Percentiles rank a stretch among this genome's conserved stretches.
Conservation (phyloP, 2,888 invertebrate genomes). For the Corbicula japonica region DNA sequence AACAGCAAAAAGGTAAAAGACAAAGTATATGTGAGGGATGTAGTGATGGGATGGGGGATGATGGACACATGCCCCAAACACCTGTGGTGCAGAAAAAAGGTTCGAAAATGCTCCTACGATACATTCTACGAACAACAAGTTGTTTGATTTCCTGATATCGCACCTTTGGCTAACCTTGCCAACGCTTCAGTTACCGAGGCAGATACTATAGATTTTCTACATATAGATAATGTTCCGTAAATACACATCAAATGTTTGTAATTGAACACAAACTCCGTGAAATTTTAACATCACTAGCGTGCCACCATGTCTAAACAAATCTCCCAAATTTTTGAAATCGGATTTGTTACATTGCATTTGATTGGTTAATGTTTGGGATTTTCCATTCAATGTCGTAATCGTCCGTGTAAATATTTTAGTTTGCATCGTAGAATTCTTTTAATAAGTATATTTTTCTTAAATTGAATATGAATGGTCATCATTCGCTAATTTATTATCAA, state of each 20-base stretch:
- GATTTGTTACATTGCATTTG: constrained; percentile 47
- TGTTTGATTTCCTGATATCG: not conserved
- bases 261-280: not conserved
- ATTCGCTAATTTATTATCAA: not conserved
- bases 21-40: no score
- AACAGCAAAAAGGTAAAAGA: no score
- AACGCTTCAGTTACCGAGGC: not conserved
- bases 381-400: constrained; percentile 45
- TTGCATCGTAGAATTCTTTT: not conserved
- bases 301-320: constrained; percentile 79
- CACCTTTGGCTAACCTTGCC: not conserved
- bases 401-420: not conserved
- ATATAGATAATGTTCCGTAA: not conserved
- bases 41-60: no score
- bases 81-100: no score
- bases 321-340: constrained; percentile 33
- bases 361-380: constrained; percentile 65
- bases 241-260: not conserved
- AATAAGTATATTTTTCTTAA: not conserved
- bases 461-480: not conserved
- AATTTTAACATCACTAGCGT: constrained; percentile 34
- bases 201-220: not conserved
- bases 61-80: no score
- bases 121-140: not conserved
- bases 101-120: no score